phyloP scores from a whole-genome alignment of 2,888 invertebrate genomes.

The Cabera pusaria region DNA sequence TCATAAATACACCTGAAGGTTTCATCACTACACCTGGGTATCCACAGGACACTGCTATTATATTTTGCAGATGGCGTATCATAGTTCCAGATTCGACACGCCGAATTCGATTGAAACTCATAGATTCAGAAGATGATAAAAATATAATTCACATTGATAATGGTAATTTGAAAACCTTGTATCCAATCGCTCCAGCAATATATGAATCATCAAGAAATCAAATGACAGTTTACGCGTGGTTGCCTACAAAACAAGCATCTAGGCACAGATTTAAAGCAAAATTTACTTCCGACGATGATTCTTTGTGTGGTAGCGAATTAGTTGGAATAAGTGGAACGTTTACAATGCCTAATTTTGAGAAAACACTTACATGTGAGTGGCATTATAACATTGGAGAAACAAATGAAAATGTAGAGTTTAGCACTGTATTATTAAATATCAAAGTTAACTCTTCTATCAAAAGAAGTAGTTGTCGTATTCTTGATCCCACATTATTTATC shows the following conservation, averaged over 20 bases:
- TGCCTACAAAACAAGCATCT: no score
- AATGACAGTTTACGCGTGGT: no score
- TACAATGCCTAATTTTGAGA: slow-evolving; percentile 49
- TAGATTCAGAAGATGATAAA: slow-evolving; percentile 65
- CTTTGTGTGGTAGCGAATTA: slow-evolving; percentile 63
- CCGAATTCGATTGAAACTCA: slow-evolving; percentile 77
- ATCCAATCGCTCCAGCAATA: slow-evolving; percentile 2
- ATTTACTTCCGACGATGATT: slow-evolving; percentile 85
- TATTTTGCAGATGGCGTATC: slow-evolving; percentile 65
- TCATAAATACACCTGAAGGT: slow-evolving; percentile 85
- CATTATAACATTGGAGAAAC: slow-evolving; percentile 41
- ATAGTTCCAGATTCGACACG: slow-evolving; percentile 58
- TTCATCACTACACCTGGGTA: slow-evolving; percentile 88
- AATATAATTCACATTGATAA: slow-evolving; percentile 76
- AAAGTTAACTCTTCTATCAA: slow-evolving; percentile 48
- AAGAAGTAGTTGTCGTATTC: slow-evolving; percentile 46
- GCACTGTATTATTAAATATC: slow-evolving; percentile 50
- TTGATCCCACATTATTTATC: slow-evolving; percentile 52
- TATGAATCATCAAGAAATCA: slow-evolving; percentile 86
- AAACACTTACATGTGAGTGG: slow-evolving; percentile 64
- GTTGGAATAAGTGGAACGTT: slow-evolving; percentile 49
- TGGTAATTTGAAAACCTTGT: slow-evolving; percentile 74
- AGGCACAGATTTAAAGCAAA: slow-evolving; percentile 88
- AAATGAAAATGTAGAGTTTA: slow-evolving; percentile 35
- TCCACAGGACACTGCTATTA: slow-evolving; percentile 67